A percentile compares a stretch with the other conserved stretches of the same genome.
Evolutionary conservation across 1,140 invertebrate genomes (phyloP).

Genomic region (Nasonia giraulti): DNA sequence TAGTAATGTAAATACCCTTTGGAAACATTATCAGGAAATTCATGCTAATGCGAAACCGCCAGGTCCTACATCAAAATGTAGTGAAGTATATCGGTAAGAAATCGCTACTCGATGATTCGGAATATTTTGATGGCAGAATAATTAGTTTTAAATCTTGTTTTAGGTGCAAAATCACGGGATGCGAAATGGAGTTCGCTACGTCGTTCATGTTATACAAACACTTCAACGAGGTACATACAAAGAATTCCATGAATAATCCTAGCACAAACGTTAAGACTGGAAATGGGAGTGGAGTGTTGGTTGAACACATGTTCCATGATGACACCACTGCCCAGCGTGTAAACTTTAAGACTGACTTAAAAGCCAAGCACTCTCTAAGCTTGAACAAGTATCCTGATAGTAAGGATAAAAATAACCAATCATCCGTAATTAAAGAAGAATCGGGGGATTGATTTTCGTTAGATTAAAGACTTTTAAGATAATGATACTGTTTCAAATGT

Average conservation of each 20-base stretch:
- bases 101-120: neutral
- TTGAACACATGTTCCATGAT: slow-evolving; percentile 63
- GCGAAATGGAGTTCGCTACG: slow-evolving; percentile 66
- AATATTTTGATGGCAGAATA: slow-evolving; percentile 29
- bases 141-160: slow-evolving; percentile 44
- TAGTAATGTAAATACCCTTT: slow-evolving; percentile 68
- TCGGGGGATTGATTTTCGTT: slow-evolving; percentile 61
- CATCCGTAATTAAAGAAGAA: slow-evolving; percentile 61
- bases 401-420: slow-evolving; percentile 58
- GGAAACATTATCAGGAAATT: slow-evolving; percentile 73
- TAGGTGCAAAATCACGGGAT: slow-evolving; percentile 67
- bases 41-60: slow-evolving; percentile 69
- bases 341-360: slow-evolving; percentile 73
- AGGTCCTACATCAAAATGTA: slow-evolving; percentile 62
- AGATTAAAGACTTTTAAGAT: slow-evolving; percentile 42
- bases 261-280: slow-evolving; percentile 70
- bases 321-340: slow-evolving; percentile 61
- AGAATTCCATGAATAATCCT: slow-evolving; percentile 59
- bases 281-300: slow-evolving; percentile 66
- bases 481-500: slow-evolving; percentile 51
- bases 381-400: slow-evolving; percentile 58
- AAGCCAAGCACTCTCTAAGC: slow-evolving; percentile 65
- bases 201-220: slow-evolving; percentile 67
- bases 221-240: slow-evolving; percentile 66
- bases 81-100: slow-evolving; percentile 67